These are phyloP conservation scores for Yponomeuta malinellus DNA, from an alignment of 2,888 invertebrate genomes.

Conservation along the genomic window DNA sequence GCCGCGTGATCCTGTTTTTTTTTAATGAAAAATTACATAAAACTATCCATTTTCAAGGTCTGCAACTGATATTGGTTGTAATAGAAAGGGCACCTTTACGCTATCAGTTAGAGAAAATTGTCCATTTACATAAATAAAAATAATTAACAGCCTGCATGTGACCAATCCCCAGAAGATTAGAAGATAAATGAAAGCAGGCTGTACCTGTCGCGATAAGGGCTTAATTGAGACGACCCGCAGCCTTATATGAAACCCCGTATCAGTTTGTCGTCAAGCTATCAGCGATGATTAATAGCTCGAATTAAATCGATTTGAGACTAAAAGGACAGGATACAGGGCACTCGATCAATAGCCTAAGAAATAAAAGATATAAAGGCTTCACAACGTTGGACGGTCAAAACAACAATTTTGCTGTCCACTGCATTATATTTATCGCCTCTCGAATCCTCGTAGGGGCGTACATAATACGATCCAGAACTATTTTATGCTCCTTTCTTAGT, in stretches of 20 bases:
- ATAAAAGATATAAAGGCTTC: constrained; percentile 35
- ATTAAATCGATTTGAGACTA: constrained; percentile 6
- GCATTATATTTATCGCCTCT: constrained; percentile 65
- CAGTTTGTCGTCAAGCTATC: neutral
- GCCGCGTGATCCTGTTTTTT: too few species aligned
- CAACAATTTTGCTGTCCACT: constrained; percentile 73
- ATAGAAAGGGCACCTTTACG: too few species aligned
- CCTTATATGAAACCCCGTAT: neutral
- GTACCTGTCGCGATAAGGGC: neutral
- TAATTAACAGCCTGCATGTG: neutral
- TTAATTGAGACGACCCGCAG: neutral
- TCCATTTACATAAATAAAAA: neutral
- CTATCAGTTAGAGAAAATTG: neutral
- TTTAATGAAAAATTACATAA: too few species aligned
- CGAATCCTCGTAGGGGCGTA: constrained; percentile 71
- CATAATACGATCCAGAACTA: constrained; percentile 62
- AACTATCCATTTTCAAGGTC: too few species aligned
- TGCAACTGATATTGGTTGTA: too few species aligned
- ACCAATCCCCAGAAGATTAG: neutral
- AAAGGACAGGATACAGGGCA: constrained; percentile 44
- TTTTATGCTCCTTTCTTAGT: constrained; percentile 62
- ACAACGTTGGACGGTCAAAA: constrained; percentile 61
- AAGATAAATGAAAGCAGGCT: neutral
- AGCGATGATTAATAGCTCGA: constrained; percentile 1
- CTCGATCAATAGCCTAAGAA: constrained; percentile 49